A percentile compares a stretch with the other conserved stretches of the same genome.
These are phyloP conservation scores for Capreolus pygargus DNA, from an alignment of 2,113 vertebrate species.

Conservation along the genomic window DNA sequence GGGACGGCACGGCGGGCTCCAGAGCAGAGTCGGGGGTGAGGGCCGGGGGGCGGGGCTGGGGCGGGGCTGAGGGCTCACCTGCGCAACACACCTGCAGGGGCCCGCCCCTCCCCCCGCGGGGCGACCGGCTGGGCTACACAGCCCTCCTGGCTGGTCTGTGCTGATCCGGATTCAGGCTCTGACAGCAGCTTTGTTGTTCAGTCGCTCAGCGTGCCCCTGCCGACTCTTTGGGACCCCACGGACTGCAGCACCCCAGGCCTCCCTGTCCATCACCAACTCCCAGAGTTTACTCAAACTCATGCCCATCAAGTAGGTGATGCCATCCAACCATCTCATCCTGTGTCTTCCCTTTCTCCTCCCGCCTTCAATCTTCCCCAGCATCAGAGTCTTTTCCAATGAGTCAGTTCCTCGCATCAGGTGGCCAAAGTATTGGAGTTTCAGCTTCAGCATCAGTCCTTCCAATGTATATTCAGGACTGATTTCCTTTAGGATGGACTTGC, in stretches of 20 bases:
- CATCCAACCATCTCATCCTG: background rate
- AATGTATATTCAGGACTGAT: background rate
- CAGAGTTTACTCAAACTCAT: background rate
- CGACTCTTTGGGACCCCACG: background rate
- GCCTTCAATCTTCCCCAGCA: background rate
- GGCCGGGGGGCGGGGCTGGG: background rate
- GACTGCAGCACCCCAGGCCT: background rate
- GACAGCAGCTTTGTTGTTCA: background rate
- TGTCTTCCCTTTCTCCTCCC: background rate
- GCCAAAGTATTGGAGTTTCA: background rate
- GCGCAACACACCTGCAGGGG: background rate
- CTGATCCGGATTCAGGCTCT: background rate
- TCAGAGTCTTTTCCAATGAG: background rate
- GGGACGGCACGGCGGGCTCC: background rate
- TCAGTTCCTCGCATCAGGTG: background rate
- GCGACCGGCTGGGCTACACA: rapidly evolving
- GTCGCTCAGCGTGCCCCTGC: background rate
- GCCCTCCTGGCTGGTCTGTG: background rate
- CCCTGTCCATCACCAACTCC: background rate
- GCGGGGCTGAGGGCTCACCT: too few relatives aligned
- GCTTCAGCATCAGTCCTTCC: background rate
- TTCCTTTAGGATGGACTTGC: background rate
- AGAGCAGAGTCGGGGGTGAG: background rate
- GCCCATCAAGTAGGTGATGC: background rate
- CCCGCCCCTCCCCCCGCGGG: background rate